These are phyloP conservation scores for Oryzias celebensis DNA, from an alignment of 2,113 vertebrate species.

Conservation along the genomic window DNA sequence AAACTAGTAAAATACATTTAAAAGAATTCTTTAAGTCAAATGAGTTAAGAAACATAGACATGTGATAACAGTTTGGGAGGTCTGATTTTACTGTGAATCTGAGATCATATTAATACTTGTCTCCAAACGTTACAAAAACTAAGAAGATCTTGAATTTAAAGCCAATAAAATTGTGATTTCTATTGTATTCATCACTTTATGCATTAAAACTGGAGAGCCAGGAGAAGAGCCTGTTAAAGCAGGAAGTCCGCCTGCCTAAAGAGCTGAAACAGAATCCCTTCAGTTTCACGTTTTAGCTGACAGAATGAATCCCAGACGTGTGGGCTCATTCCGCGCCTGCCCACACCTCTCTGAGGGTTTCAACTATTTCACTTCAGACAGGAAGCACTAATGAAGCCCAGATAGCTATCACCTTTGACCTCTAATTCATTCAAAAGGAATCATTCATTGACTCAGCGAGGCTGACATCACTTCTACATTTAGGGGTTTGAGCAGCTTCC, in stretches of 20 bases:
- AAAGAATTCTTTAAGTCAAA: too few relatives aligned
- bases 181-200: too few relatives aligned
- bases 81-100: too few relatives aligned
- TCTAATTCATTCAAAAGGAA: conserved; percentile 39
- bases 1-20: too few relatives aligned
- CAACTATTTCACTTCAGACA: conserved; percentile 55
- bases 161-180: too few relatives aligned
- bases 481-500: conserved; percentile 17
- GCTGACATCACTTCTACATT: conserved; percentile 36
- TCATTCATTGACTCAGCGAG: conserved; percentile 5
- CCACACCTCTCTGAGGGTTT: conserved; percentile 65
- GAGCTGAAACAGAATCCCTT: not conserved
- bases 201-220: too few relatives aligned
- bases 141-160: too few relatives aligned
- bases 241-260: conserved; percentile 1
- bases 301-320: conserved; percentile 32
- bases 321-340: conserved; percentile 39
- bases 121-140: too few relatives aligned
- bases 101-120: too few relatives aligned
- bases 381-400: conserved; percentile 44
- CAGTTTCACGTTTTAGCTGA: conserved; percentile 1
- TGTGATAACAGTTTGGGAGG: too few relatives aligned
- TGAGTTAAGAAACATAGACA: too few relatives aligned
- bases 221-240: not conserved
- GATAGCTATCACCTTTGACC: conserved; percentile 43